Percentiles rank a stretch among this genome's conserved stretches.
phyloP scores from a whole-genome alignment of 2,113 vertebrate species.

The Anolis carolinensis region DNA sequence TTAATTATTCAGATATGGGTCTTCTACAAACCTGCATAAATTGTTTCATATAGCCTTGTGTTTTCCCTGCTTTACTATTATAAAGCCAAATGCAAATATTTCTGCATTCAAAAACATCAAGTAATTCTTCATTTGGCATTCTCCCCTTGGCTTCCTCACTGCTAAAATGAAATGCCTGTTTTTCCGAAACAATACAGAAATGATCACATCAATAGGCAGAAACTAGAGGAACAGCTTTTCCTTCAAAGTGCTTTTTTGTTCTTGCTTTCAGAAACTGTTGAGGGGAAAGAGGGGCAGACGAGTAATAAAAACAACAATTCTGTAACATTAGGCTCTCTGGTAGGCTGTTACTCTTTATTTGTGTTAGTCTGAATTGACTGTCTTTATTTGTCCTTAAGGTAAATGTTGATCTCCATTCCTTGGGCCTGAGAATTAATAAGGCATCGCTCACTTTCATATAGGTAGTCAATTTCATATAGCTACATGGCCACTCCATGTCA shows the following conservation, averaged over 20 bases:
- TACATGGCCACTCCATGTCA: not conserved
- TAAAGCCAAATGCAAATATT: not conserved
- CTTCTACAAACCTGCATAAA: not conserved
- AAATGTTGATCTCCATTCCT: constrained; percentile 18
- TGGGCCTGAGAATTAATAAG: not conserved
- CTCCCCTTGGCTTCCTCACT: too few relatives aligned
- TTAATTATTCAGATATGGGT: not conserved
- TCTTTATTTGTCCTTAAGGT: not conserved
- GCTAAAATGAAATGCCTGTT: not conserved
- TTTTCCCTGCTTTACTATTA: not conserved
- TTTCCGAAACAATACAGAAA: not conserved
- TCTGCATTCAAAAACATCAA: not conserved
- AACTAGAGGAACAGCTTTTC: not conserved
- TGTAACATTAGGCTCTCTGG: not conserved
- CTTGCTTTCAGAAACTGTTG: not conserved
- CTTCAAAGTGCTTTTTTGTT: not conserved
- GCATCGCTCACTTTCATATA: not conserved
- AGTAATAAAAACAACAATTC: constrained; percentile 1
- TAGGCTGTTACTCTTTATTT: not conserved
- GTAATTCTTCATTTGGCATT: not conserved
- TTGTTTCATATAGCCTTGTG: not conserved
- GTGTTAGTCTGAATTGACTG: not conserved
- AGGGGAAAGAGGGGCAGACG: not conserved
- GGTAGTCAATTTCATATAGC: not conserved
- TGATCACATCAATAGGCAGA: not conserved